These are phyloP conservation scores for Bemisia tabaci DNA, from an alignment of 1,140 invertebrate genomes.

Conservation along the genomic window DNA sequence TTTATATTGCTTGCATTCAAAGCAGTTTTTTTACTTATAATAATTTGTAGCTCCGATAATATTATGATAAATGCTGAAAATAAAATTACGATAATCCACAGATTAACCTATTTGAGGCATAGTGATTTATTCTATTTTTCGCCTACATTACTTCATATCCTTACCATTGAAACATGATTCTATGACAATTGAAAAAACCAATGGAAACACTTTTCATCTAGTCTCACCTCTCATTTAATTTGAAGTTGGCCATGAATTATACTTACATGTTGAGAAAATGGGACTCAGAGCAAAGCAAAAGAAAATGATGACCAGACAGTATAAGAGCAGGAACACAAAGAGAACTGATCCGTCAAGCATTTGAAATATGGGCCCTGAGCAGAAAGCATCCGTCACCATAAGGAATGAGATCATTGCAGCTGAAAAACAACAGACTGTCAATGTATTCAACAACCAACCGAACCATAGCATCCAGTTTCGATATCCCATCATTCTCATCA, in stretches of 20 bases:
- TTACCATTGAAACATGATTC: neutral
- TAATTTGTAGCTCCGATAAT: too few relatives aligned
- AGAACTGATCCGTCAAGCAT: neutral
- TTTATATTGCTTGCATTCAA: too few relatives aligned
- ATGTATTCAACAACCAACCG: neutral
- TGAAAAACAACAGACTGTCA: neutral
- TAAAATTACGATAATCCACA: neutral
- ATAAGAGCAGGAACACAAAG: neutral
- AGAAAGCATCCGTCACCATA: neutral
- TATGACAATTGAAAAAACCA: too few relatives aligned
- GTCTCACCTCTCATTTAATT: neutral
- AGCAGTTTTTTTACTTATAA: too few relatives aligned
- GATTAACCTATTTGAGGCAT: neutral
- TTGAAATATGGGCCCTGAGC: neutral
- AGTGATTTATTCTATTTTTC: neutral
- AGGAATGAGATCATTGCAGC: neutral
- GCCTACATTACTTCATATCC: neutral
- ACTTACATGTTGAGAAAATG: neutral
- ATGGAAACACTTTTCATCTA: too few relatives aligned
- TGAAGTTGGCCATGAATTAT: neutral
- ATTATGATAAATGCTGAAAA: neutral
- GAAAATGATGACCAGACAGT: neutral
- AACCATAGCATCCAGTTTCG: neutral
- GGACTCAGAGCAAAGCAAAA: neutral
- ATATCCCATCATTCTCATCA: neutral